Evolutionary conservation across 2,113 vertebrate genomes (phyloP).

Genomic region (Myanophis thanlyinensis): DNA sequence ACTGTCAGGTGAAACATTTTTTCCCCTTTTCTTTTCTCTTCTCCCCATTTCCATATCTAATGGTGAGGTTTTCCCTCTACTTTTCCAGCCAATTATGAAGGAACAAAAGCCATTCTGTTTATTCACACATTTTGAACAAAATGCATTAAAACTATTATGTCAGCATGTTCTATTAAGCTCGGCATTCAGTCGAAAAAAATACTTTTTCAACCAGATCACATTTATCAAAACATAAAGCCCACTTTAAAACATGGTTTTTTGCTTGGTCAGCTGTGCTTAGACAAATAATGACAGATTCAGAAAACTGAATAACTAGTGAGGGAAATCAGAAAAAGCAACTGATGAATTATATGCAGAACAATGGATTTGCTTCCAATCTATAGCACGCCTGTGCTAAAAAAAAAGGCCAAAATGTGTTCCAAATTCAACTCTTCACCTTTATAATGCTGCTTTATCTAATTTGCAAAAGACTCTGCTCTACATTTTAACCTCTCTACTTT

Average conservation of each 20-base stretch:
- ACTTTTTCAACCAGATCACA: conserved; percentile 87
- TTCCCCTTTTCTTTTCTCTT: conserved; percentile 78
- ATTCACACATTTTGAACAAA: conserved; percentile 88
- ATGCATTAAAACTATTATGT: conserved; percentile 89
- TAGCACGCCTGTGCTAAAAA: conserved; percentile 70
- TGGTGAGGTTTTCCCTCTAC: conserved; percentile 86
- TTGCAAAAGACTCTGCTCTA: conserved; percentile 29
- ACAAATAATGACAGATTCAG: conserved; percentile 86
- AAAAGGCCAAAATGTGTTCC: conserved; percentile 57
- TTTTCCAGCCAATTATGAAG: conserved; percentile 88
- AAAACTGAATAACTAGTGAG: conserved; percentile 82
- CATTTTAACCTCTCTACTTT: conserved; percentile 32
- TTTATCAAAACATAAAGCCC: conserved; percentile 90
- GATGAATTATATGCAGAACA: conserved; percentile 73
- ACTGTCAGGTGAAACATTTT: conserved; percentile 82
- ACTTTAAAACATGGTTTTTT: conserved; percentile 87
- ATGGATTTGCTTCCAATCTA: conserved; percentile 75
- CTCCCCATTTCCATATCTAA: conserved; percentile 86
- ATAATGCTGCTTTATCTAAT: conserved; percentile 42
- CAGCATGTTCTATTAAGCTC: conserved; percentile 87
- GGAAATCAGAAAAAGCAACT: conserved; percentile 79
- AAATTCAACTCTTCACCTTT: conserved; percentile 45
- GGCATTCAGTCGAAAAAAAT: conserved; percentile 85
- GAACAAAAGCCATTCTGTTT: conserved; percentile 89
- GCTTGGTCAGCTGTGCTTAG: conserved; percentile 88